phyloP scores from a whole-genome alignment of 2,113 vertebrate species.

The Cisticola juncidis region DNA sequence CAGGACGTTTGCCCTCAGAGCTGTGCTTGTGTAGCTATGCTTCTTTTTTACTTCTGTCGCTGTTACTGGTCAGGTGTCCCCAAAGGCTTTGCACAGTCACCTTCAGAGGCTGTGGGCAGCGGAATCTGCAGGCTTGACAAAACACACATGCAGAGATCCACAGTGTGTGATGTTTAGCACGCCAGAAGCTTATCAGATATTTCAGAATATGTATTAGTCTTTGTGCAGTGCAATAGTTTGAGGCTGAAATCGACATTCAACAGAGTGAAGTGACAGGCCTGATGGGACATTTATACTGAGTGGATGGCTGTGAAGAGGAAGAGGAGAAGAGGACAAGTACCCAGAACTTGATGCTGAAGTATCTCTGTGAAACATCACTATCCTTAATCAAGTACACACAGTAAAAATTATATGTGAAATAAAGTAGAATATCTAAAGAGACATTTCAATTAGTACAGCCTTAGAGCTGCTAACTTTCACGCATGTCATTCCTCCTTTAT shows the following conservation, averaged over 20 bases:
- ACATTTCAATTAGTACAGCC: background rate
- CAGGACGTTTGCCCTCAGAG: background rate
- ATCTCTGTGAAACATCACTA: background rate
- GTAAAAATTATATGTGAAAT: background rate
- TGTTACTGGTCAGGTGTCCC: background rate
- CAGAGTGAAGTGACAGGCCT: background rate
- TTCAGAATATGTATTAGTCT: background rate
- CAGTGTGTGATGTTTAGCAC: background rate
- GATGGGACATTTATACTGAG: background rate
- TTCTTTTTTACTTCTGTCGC: rapidly evolving
- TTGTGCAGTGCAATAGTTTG: background rate
- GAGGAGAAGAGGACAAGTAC: background rate
- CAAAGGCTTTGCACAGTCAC: background rate
- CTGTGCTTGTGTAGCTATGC: background rate
- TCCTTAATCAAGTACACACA: background rate
- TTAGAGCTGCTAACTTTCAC: background rate
- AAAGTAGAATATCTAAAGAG: background rate
- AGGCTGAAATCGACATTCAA: background rate
- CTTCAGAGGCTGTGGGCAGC: rapidly evolving
- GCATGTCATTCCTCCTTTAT: background rate
- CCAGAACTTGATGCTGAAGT: background rate
- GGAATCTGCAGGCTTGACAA: background rate
- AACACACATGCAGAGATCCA: background rate
- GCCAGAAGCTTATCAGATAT: background rate
- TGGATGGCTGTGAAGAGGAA: background rate